Base-by-base conservation (phyloP, 2,888 invertebrate genomes). In the Coelogynopora nodosa region DNA sequence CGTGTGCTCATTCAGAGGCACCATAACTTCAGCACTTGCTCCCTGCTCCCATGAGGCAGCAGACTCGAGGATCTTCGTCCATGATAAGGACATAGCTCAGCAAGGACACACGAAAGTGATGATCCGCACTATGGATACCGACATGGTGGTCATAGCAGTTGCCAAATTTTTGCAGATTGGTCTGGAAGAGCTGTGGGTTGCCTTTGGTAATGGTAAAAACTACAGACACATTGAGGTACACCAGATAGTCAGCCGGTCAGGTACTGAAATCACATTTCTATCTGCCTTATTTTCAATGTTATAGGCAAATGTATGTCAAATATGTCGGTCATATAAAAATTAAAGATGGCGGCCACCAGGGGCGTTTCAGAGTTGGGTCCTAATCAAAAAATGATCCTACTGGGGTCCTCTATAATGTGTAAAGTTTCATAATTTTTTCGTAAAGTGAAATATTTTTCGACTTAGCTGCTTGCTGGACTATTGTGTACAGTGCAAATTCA, bases 171-270 rank as follows among this genome's bases (percentile, higher is more conserved):
- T 86, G 84, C 31, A 67, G 30, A 82, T 82, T n/a, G 29, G 30
- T 30, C 30, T 30, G 26, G 81, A 84, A 67, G 82, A 82, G 29
- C 2, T 82, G 31, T 82, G 82, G 82, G 82, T 82, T 82, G 29
- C 29, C 82, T 82, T 82, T 30, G 82, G 82, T 30, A 82, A 5
- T 30, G 82, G 82, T 30, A 82, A 82, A n/a, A 82, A 82, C 82
- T 30, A 82, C 31, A 82, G 82, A 30, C 31, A 82, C 23, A 82
- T 82, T 82, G 29, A 29, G 31, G 82, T 82, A 30, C 29, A 82
- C 31, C 30, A 82, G 30, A 82, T 82, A 82, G 82, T 82, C 30
- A 82, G 74, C 74, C 49, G 49, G 10, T n/a, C n/a, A n/a, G n/a
- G n/a, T n/a, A n/a, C n/a, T n/a, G n/a, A n/a, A n/a, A n/a, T n/a